Percentiles rank a stretch among this genome's conserved stretches.
phyloP scores from a whole-genome alignment of 2,888 invertebrate genomes.

The Melikaiella ostensackeni region DNA sequence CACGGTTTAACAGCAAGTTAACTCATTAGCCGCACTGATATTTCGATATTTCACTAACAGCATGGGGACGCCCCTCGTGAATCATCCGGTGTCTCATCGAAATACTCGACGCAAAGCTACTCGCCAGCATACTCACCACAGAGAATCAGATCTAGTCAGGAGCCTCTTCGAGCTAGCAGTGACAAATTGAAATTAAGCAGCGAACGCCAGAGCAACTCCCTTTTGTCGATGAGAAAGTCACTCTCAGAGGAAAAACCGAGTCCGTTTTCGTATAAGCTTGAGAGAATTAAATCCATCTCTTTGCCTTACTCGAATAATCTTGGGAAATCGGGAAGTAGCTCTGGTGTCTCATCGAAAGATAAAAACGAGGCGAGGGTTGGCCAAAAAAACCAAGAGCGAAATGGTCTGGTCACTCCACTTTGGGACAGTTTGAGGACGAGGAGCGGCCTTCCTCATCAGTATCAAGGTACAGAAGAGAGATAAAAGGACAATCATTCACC shows the following conservation, averaged over 20 bases:
- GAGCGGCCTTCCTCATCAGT: slow-evolving; percentile 72
- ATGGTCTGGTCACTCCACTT: slow-evolving; percentile 64
- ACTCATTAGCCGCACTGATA: slow-evolving; percentile 50
- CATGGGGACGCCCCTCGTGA: slow-evolving; percentile 78
- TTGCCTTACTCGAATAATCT: slow-evolving; percentile 67
- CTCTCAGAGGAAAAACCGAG: slow-evolving; percentile 60
- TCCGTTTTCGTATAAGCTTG: slow-evolving; percentile 66
- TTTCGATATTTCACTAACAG: slow-evolving; percentile 81
- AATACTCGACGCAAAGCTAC: slow-evolving; percentile 64
- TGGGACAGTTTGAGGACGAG: slow-evolving; percentile 72
- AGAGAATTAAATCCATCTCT: slow-evolving; percentile 67
- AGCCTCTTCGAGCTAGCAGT: slow-evolving; percentile 59
- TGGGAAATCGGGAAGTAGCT: slow-evolving; percentile 47
- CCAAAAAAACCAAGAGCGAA: slow-evolving; percentile 64
- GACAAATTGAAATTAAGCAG: slow-evolving; percentile 61
- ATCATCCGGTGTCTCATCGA: slow-evolving; percentile 63
- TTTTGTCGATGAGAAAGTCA: slow-evolving; percentile 61
- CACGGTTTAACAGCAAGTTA: slow-evolving; percentile 41
- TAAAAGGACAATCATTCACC: slow-evolving; percentile 56
- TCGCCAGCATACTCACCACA: slow-evolving; percentile 64
- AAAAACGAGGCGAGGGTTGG: slow-evolving; percentile 60
- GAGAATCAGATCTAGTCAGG: slow-evolving; percentile 61
- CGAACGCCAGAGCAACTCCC: slow-evolving; percentile 58
- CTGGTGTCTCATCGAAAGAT: slow-evolving; percentile 52
- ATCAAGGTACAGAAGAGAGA: slow-evolving; percentile 74